Conservation (phyloP, 2,113 vertebrate genomes). For the Callocephalon fimbriatum region DNA sequence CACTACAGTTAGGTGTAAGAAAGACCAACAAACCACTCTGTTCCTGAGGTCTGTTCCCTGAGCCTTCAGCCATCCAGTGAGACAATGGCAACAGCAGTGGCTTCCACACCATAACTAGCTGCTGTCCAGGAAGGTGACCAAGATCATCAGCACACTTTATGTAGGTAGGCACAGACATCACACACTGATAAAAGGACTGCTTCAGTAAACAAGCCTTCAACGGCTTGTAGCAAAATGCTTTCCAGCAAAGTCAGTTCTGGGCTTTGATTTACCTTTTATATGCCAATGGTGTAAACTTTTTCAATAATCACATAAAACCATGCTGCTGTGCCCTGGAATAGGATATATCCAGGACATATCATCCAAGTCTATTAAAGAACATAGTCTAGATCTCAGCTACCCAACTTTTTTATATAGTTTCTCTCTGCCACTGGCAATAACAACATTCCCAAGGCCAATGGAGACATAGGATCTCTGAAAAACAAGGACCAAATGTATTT, state of each 20-base stretch:
- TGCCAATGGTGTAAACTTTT: background rate
- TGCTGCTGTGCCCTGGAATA: background rate
- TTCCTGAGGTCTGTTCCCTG: background rate
- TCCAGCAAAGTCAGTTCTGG: conserved; percentile 12
- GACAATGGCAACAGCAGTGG: background rate
- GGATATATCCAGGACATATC: background rate
- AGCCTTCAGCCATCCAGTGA: background rate
- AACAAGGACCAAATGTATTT: background rate
- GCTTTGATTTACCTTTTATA: conserved; percentile 27
- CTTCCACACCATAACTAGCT: background rate
- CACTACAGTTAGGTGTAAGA: background rate
- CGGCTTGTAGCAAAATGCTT: background rate
- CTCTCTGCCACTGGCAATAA: conserved; percentile 16
- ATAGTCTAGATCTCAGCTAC: background rate
- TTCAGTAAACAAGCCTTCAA: background rate
- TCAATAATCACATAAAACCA: background rate
- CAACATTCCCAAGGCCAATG: background rate
- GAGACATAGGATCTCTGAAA: background rate
- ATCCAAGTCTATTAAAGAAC: conserved; percentile 25
- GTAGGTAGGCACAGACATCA: background rate
- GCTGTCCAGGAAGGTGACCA: background rate
- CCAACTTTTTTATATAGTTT: background rate
- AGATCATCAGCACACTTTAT: background rate
- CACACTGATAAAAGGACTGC: background rate
- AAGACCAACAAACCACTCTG: background rate